A percentile compares a stretch with the other conserved stretches of the same genome.
These are phyloP conservation scores for Agrochola litura DNA, from an alignment of 2,888 invertebrate species.

Conservation along the genomic window DNA sequence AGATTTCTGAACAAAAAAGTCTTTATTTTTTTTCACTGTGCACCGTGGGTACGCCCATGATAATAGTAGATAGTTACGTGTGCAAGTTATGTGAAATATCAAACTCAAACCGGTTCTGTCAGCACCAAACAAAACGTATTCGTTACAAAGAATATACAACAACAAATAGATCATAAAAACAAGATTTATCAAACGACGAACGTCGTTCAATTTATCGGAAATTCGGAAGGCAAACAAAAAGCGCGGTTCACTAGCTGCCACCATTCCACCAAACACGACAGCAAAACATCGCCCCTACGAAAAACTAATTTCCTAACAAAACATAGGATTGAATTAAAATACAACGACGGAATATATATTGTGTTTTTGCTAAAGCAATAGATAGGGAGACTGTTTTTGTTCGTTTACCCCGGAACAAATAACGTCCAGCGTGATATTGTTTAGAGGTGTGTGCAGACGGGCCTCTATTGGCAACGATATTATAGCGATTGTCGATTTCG, in stretches of 20 bases:
- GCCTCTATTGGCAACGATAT: background rate
- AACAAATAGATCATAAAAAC: constrained; percentile 56
- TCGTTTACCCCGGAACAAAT: constrained; percentile 60
- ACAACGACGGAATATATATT: constrained; percentile 54
- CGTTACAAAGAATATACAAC: constrained; percentile 49
- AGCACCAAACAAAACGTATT: constrained; percentile 39
- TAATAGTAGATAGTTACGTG: background rate
- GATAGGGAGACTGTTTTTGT: constrained; percentile 59
- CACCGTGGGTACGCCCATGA: too few relatives aligned
- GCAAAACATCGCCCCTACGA: constrained; percentile 52
- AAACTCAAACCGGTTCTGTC: background rate
- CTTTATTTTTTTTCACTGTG: too few relatives aligned
- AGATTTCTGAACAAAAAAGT: too few relatives aligned
- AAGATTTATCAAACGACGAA: constrained; percentile 55
- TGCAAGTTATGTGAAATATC: constrained; percentile 4
- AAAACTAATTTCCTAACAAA: constrained; percentile 64
- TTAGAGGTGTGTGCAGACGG: constrained; percentile 33
- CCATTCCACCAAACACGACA: constrained; percentile 33
- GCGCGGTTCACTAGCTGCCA: constrained; percentile 39
- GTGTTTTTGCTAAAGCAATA: constrained; percentile 59
- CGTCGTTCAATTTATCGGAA: constrained; percentile 55
- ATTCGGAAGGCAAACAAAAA: constrained; percentile 54
- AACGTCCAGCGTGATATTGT: constrained; percentile 36
- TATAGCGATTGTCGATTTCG: background rate
- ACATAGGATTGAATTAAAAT: constrained; percentile 67